Base-by-base conservation (phyloP, 2,888 invertebrate species). In the Elmis aenea region DNA sequence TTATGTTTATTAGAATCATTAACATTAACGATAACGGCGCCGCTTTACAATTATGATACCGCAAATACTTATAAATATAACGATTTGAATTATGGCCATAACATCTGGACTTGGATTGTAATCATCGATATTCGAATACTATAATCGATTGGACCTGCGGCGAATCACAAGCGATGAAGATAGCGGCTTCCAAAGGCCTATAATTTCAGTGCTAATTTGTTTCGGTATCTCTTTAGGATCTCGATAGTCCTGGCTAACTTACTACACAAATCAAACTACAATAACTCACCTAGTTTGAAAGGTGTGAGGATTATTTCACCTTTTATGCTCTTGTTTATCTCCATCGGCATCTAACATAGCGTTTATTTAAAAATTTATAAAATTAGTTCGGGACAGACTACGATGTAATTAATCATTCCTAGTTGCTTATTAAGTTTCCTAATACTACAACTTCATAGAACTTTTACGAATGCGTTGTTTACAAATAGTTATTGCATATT, bases 121-220 rank as follows among this genome's bases (percentile, higher is more conserved):
- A 63, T 60, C 61, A 58, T 57, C 54, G 58, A 62, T 62, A 61
- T 60, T 60, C 60, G 58, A 61, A 54, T 50, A 47, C 49, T 59
- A 61, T 66, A 66, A 66, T 66, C 66, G 66, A 66, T 66, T 62
- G 65, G 58, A 58, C 65, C 63, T 50, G 61, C 55, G 64, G 65
- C 64, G 50, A 55, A 59, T 57, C 58, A 55, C 55, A 59, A 50
- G 48, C 60, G 61, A 63, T 62, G 64, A 62, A 66, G 66, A 67
- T 67, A 67, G 66, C 67, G 66, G 66, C 64, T 58, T 59, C 60
- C 62, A 63, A 66, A 64, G 66, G 66, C 66, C 67, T 67, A 65
- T 67, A 67, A 67, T 67, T 67, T 66, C 59, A 54, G 54, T 52
- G 64, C 65, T 67, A 67, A 67, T 67, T 67, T 60, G 67, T 63